Conservation (phyloP, 2,797 vertebrate species). For the Triplophysa yarkandensis region DNA sequence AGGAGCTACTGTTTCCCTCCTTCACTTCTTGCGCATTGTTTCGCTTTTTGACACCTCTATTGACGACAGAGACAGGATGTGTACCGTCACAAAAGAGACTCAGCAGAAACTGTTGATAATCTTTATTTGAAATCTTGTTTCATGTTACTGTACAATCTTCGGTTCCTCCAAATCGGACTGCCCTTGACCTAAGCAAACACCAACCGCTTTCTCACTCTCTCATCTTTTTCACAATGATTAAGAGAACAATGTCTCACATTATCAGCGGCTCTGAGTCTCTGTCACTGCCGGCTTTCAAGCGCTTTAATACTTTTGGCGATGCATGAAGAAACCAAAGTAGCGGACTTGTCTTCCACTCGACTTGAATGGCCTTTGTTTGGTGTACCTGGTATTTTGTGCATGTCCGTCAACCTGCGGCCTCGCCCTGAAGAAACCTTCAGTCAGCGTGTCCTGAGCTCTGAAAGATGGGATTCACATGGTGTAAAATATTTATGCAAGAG, state of each 20-base stretch:
- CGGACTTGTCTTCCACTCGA: conserved; percentile 88
- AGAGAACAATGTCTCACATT: conserved; percentile 93
- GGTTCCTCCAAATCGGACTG: conserved; percentile 77
- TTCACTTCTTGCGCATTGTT: conserved; percentile 94
- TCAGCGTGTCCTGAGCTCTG: conserved; percentile 82
- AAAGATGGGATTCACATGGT: conserved; percentile 85
- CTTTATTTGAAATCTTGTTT: conserved; percentile 93
- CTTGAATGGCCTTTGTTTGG: conserved; percentile 86
- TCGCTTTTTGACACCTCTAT: conserved; percentile 82
- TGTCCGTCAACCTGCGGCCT: conserved; percentile 91
- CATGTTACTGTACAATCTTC: conserved; percentile 90
- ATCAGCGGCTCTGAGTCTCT: conserved; percentile 85
- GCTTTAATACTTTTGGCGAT: conserved; percentile 86
- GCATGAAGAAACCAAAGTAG: conserved; percentile 92
- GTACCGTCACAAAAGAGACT: conserved; percentile 86
- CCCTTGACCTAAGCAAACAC: conserved; percentile 74
- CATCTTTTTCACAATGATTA: conserved; percentile 83
- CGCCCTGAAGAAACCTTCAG: conserved; percentile 92
- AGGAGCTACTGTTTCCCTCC: conserved; percentile 91
- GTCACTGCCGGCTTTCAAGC: conserved; percentile 88
- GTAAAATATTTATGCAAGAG: conserved; percentile 88
- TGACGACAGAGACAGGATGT: conserved; percentile 84
- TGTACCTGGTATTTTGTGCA: conserved; percentile 88
- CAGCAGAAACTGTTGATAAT: conserved; percentile 96
- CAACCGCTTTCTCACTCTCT: conserved; percentile 76